Percentiles rank a stretch among this genome's conserved stretches.
These are phyloP conservation scores for Dolichotis patagonum DNA, from an alignment of 2,113 vertebrate species.

Conservation along the genomic window DNA sequence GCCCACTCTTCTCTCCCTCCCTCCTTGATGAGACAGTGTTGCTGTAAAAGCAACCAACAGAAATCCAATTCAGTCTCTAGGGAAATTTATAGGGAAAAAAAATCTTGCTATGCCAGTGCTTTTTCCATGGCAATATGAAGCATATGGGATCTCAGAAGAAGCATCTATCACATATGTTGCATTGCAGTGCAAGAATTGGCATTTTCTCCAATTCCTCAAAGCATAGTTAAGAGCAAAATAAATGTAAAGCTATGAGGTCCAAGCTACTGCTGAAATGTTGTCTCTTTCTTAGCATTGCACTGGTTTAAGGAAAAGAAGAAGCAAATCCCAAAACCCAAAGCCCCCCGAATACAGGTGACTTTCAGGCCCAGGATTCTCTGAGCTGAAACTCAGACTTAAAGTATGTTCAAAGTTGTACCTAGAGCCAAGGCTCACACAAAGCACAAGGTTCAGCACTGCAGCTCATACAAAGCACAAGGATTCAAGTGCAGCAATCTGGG, in stretches of 20 bases:
- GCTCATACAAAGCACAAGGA: not conserved
- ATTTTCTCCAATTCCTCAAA: constrained; percentile 76
- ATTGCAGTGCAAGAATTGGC: constrained; percentile 67
- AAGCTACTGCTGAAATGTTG: not conserved
- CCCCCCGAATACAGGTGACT: not conserved
- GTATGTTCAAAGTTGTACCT: not conserved
- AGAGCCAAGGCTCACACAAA: no score
- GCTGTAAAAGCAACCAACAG: constrained; percentile 76
- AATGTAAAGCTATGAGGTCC: constrained; percentile 57
- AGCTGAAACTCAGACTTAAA: not conserved
- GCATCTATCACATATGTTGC: constrained; percentile 79
- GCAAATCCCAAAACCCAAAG: not conserved
- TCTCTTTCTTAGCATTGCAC: constrained; percentile 42
- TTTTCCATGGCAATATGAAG: constrained; percentile 74
- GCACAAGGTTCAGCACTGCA: not conserved
- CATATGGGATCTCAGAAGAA: constrained; percentile 76
- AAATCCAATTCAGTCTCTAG: constrained; percentile 76
- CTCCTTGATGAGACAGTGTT: constrained; percentile 62
- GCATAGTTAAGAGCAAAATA: constrained; percentile 67
- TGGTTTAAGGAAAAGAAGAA: constrained; percentile 51
- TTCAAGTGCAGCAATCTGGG: not conserved
- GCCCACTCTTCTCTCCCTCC: no score
- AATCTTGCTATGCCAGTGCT: constrained; percentile 67
- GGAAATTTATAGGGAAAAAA: constrained; percentile 78
- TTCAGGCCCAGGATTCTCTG: not conserved